phyloP scores from a whole-genome alignment of 2,888 invertebrate genomes.

The Melolontha melolontha region DNA sequence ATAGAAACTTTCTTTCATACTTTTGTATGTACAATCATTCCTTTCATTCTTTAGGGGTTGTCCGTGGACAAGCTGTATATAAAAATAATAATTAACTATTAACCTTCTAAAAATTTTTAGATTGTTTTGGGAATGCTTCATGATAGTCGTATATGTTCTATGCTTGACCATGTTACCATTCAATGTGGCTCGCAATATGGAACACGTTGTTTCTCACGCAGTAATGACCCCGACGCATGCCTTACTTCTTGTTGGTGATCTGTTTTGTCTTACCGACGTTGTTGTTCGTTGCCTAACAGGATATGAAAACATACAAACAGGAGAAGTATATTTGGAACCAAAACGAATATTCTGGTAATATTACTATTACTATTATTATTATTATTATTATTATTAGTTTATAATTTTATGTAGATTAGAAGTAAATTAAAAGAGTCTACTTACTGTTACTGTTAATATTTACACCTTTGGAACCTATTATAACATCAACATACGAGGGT shows the following conservation, averaged over 20 bases:
- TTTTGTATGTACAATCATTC: too few relatives aligned
- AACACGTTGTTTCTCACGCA: neutral
- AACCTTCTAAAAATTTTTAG: constrained; percentile 3
- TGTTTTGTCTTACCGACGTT: constrained; percentile 14
- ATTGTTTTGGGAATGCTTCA: constrained; percentile 28
- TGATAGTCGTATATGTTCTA: constrained; percentile 10
- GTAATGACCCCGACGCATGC: neutral
- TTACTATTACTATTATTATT: neutral
- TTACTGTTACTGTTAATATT: too few relatives aligned
- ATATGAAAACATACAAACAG: neutral
- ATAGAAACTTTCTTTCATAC: too few relatives aligned
- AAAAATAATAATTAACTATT: too few relatives aligned
- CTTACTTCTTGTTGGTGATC: neutral
- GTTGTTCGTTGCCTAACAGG: constrained; percentile 14
- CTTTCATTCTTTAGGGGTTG: too few relatives aligned
- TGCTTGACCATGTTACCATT: constrained; percentile 5
- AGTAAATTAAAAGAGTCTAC: too few relatives aligned
- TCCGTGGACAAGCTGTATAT: too few relatives aligned
- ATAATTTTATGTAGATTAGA: too few relatives aligned
- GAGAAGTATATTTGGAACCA: constrained; percentile 14
- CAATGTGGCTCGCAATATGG: constrained; percentile 11
- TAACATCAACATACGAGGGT: too few relatives aligned
- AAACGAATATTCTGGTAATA: constrained; percentile 24
- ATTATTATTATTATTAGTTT: neutral
- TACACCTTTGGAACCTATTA: too few relatives aligned